Percentiles rank a stretch among this genome's conserved stretches.
Evolutionary conservation across 1,140 invertebrate species (phyloP).

Genomic region (Leucophenga varia): DNA sequence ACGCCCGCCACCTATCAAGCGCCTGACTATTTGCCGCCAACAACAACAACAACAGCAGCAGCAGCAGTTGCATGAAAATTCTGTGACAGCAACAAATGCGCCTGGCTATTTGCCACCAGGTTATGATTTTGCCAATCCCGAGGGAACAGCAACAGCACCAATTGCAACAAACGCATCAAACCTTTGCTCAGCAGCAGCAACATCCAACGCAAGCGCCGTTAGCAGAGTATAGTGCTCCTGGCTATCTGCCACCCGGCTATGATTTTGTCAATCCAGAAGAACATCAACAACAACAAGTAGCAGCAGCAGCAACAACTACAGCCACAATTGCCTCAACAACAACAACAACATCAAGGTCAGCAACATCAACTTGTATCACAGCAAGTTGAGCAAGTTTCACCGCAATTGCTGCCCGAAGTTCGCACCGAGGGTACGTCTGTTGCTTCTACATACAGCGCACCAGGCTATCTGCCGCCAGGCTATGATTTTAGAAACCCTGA

Average conservation of each 20-base stretch:
- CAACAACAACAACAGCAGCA: constrained; percentile 5
- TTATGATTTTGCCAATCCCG: constrained; percentile 33
- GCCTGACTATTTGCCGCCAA: constrained; percentile 25
- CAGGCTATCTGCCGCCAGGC: neutral
- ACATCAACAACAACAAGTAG: constrained; percentile 9
- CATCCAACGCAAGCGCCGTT: constrained; percentile 1
- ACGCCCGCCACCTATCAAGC: constrained; percentile 18
- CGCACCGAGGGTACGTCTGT: too few species aligned
- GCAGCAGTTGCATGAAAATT: too few species aligned
- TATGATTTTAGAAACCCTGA: constrained; percentile 7
- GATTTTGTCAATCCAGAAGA: constrained; percentile 31
- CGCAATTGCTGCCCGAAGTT: too few species aligned
- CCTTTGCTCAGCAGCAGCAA: constrained; percentile 7
- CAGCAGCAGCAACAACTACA: neutral
- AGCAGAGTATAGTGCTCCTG: constrained; percentile 19
- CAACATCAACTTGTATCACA: too few species aligned
- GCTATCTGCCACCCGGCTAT: constrained; percentile 32
- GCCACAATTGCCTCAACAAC: neutral
- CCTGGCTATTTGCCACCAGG: constrained; percentile 35
- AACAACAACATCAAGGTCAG: neutral
- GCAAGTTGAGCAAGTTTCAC: too few species aligned
- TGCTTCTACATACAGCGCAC: too few species aligned
- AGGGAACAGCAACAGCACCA: constrained; percentile 12
- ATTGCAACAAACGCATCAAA: constrained; percentile 8
- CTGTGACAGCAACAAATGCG: neutral